Evolutionary conservation across 37 sponge, comb jelly and placozoan species (phyloP), one percentile per base, ranked within the genome.

Genomic region (Diacarnus erythraeanus): DNA sequence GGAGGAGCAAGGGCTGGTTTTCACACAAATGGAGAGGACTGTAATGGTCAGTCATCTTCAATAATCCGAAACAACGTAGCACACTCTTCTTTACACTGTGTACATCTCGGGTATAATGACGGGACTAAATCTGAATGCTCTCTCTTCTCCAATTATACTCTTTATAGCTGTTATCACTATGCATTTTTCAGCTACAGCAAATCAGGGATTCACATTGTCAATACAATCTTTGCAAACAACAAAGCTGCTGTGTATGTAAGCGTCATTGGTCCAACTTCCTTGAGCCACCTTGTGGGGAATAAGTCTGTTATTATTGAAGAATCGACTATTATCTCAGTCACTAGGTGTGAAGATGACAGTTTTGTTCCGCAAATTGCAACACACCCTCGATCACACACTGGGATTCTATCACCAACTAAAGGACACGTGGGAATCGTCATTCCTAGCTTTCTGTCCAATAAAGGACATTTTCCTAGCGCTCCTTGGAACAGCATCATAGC

Each of bases 1-100:
- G 96, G 93, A 33, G 88, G 89, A 17, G 87, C 82, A 12, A 84
- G 34, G 43, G 80, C 87, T 41, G 93, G 96, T 12, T 89, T 89
- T 78, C 96, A 89, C 59, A 79, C 86, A 38, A 65, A 86, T 33
- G 96, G 96, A 35, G 96, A 95, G 38, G 61, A 78, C 30, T 95
- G 96, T 73, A 31, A 3, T 2, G 2, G 57, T 3, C 47, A 69
- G 5, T n/a, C 23, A 1, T 9, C 43, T 25, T 30, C 27, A 18
- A 39, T 36, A 1, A 56, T 95, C 71, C 82, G 39, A 0, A 77
- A 84, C 40, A 95, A 95, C 54, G 59, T 86, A 4, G 96, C 93
- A 30, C 93, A 92, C 57, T 88, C 96, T 37, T 78, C 86, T 20
- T 80, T 95, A 26, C 92, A 91, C 59, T 83, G 95, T 23, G 65